phyloP scores from a whole-genome alignment of 2,888 invertebrate genomes.

The Ceraclea dissimilis region DNA sequence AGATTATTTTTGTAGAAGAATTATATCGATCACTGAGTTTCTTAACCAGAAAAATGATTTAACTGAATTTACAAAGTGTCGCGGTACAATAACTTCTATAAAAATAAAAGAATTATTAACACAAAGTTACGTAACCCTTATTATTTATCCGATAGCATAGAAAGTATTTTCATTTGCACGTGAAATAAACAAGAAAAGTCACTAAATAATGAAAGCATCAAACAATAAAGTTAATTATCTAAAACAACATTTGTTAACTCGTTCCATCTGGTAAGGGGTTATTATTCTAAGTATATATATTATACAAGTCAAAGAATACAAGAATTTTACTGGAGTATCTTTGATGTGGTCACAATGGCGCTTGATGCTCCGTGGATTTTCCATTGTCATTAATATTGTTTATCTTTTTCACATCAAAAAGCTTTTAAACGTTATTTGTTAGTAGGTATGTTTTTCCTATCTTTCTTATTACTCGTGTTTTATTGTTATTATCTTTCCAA shows the following conservation, averaged over 20 bases:
- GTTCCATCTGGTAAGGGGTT: not conserved
- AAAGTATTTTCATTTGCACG: not conserved
- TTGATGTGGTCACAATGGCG: constrained; percentile 21
- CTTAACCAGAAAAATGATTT: too few relatives aligned
- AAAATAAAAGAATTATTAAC: too few relatives aligned
- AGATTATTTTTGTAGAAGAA: too few relatives aligned
- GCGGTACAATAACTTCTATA: too few relatives aligned
- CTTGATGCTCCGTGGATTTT: constrained; percentile 5
- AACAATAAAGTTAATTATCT: constrained; percentile 5
- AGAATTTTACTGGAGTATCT: constrained; percentile 2
- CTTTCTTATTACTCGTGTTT: not conserved
- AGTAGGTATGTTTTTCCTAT: too few relatives aligned
- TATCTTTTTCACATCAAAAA: constrained; percentile 16
- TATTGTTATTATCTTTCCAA: constrained; percentile 7
- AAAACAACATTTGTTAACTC: constrained; percentile 4
- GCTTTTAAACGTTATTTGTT: constrained; percentile 8
- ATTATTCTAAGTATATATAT: not conserved
- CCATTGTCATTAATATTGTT: constrained; percentile 23
- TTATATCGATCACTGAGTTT: too few relatives aligned
- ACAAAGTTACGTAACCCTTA: too few relatives aligned
- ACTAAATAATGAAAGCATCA: not conserved
- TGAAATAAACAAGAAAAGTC: not conserved
- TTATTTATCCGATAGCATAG: too few relatives aligned
- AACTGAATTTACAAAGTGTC: too few relatives aligned
- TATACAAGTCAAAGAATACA: not conserved